Conservation (phyloP, 53 echinoderm and acorn worm genomes). For the Stichopus horrens region DNA sequence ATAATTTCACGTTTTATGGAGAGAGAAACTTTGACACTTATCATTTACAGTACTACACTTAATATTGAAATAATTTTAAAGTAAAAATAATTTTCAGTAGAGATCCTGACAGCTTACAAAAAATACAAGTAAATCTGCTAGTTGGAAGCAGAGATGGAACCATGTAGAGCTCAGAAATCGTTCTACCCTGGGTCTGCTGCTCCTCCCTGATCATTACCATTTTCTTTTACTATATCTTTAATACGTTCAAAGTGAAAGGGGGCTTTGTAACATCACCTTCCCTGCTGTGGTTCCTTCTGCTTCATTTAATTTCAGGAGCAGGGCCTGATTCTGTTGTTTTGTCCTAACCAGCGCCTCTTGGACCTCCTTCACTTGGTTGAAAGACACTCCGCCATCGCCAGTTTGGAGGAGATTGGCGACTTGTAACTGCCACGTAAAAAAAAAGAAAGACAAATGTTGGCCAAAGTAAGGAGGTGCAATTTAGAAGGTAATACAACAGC, state of each 20-base stretch:
- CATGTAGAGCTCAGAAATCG: no score
- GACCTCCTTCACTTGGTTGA: conserved; percentile 66
- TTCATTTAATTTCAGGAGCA: conserved; percentile 64
- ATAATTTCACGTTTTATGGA: not conserved
- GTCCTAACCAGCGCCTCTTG: conserved; percentile 70
- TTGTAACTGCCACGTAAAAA: conserved; percentile 60
- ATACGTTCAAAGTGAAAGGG: no score
- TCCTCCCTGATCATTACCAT: no score
- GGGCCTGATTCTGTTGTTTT: conserved; percentile 64
- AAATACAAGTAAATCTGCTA: no score
- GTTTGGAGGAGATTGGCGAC: conserved; percentile 85
- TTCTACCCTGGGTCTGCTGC: no score
- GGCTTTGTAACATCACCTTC: not conserved
- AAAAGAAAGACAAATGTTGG: not conserved
- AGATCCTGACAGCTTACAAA: no score
- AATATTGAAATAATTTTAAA: no score
- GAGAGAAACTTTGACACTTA: no score
- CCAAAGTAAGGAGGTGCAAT: not conserved
- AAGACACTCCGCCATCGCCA: conserved; percentile 70
- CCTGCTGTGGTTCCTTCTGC: conserved; percentile 1
- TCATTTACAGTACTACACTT: no score
- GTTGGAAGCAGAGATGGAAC: no score
- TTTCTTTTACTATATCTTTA: no score
- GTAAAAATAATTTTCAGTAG: no score
- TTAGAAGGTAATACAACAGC: not conserved